phyloP scores from a whole-genome alignment of 2,113 vertebrate species.

The Xenopus borealis region DNA sequence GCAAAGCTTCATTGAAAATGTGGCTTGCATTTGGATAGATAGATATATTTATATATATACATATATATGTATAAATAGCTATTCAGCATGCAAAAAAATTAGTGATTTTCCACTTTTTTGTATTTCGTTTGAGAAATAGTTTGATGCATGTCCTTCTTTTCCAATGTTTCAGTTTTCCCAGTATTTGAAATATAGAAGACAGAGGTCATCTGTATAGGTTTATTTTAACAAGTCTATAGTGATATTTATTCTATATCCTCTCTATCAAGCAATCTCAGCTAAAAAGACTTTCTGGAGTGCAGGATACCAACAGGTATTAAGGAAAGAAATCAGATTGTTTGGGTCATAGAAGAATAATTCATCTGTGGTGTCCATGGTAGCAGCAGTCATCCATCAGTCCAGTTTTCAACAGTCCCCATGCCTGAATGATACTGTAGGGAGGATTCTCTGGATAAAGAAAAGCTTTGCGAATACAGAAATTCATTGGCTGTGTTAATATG shows the following conservation, averaged over 20 bases:
- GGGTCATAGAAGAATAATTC: constrained; percentile 41
- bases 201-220: background rate
- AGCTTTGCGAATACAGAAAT: constrained; percentile 81
- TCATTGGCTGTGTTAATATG: constrained; percentile 77
- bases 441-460: constrained; percentile 77
- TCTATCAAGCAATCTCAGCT: constrained; percentile 10
- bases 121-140: background rate
- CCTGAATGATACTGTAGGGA: constrained; percentile 87
- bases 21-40: constrained; percentile 70
- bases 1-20: constrained; percentile 73
- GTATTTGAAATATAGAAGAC: background rate
- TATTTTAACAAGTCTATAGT: constrained; percentile 7
- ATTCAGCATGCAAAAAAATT: constrained; percentile 75
- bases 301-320: constrained; percentile 63
- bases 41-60: constrained; percentile 47
- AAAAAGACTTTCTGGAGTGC: constrained; percentile 55
- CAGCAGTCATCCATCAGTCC: constrained; percentile 81
- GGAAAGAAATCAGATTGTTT: constrained; percentile 45
- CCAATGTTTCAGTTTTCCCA: background rate
- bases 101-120: constrained; percentile 61
- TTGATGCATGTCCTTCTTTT: constrained; percentile 2
- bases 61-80: constrained; percentile 76
- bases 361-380: background rate
- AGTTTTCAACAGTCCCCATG: constrained; percentile 82
- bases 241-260: background rate